Evolutionary conservation across 1,140 invertebrate species (phyloP), one percentile per base, ranked within the genome.

Genomic region (Galendromus occidentalis): DNA sequence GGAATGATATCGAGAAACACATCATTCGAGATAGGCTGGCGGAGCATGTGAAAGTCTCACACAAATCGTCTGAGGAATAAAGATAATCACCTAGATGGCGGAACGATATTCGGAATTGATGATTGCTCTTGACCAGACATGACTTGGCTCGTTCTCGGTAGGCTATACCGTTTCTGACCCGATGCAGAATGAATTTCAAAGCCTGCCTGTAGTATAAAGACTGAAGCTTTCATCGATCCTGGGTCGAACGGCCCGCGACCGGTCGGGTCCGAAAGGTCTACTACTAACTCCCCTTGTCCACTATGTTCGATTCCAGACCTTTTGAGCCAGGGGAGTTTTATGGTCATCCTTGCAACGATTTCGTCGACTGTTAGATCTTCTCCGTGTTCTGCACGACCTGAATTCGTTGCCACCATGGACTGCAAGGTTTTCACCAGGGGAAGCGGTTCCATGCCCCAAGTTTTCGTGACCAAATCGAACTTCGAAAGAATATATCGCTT

Each of bases 381-480:
- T 28, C 14, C 14, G 5, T 5, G 7, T 28, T 28, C 14, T 47
- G 45, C 14, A 4, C 28, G 45, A 47, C 4, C 28, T 14, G 7
- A 28, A 39, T 39, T 39, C 4, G 4, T 47, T 4, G 14, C 7
- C 28, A 47, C 45, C 45, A 47, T 47, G 5, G 45, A 14, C 14
- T 74, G 85, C 81, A 5, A 86, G 5, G 82, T 79, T 42, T 73
- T 74, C 65, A 87, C 80, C 9, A 87, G 74, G 41, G 78, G 76
- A 42, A 79, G 74, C 1, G 83, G 82, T 44, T 83, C 79, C 66
- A 82, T 74, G 6, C 73, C 74, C 86, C 86, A 88, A 1, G 85
- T 81, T 67, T 82, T 79, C 2, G 80, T 78, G 1, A 73, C 72
- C 1, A 86, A 71, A 70, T 87, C 86, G 70, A 86, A 80, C 83